Conservation (phyloP, 2,113 vertebrate species). For the Gymnogyps californianus region DNA sequence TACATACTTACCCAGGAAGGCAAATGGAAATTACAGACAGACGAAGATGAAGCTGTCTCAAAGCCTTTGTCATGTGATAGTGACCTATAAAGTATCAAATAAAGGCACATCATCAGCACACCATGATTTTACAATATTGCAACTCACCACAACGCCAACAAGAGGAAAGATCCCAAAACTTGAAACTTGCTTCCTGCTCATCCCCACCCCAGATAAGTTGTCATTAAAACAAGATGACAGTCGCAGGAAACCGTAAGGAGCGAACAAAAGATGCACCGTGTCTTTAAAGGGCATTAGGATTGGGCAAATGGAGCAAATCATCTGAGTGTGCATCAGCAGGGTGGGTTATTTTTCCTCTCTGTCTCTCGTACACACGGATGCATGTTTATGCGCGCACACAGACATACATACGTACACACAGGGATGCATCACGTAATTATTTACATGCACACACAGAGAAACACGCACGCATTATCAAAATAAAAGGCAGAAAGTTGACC, state of each 20-base stretch:
- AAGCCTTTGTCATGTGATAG: conserved; percentile 92
- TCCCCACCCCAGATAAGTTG: neutral
- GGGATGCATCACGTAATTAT: neutral
- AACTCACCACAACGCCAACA: neutral
- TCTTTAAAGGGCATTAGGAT: conserved; percentile 20
- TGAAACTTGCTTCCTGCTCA: conserved; percentile 14
- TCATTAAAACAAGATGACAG: neutral
- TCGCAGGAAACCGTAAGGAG: neutral
- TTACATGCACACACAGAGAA: neutral
- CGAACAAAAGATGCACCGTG: conserved; percentile 17
- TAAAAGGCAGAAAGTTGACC: conserved; percentile 71
- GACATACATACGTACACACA: neutral
- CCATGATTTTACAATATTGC: conserved; percentile 36
- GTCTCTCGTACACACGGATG: neutral
- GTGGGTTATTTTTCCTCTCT: neutral
- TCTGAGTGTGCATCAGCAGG: neutral
- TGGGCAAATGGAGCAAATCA: conserved; percentile 29
- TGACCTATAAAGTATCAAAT: conserved; percentile 95
- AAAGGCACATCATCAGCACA: conserved; percentile 83
- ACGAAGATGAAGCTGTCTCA: conserved; percentile 86
- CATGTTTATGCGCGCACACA: neutral
- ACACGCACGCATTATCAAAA: neutral
- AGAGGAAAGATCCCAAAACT: conserved; percentile 24
- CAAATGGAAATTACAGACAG: conserved; percentile 86
- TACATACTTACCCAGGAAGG: conserved; percentile 89